A percentile compares a stretch with the other conserved stretches of the same genome.
phyloP scores from a whole-genome alignment of 2,113 vertebrate species.

The Passer montanus region DNA sequence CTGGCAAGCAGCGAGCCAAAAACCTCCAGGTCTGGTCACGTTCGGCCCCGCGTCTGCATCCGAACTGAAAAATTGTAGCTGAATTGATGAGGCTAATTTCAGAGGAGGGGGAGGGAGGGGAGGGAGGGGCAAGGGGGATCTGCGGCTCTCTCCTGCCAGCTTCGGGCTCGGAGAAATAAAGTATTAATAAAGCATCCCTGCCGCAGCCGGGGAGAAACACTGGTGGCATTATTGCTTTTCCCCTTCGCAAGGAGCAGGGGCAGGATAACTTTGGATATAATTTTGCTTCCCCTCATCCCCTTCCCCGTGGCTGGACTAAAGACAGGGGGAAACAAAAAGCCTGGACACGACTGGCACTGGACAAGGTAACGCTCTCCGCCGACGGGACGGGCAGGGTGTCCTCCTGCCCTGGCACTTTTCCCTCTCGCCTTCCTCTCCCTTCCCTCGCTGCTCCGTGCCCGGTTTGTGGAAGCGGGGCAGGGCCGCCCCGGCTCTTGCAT shows the following conservation, averaged over 20 bases:
- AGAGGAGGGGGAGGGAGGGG: constrained; percentile 32
- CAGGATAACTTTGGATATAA: constrained; percentile 1
- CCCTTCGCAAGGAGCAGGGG: not conserved
- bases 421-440: not conserved
- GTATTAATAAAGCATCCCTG: constrained; percentile 67
- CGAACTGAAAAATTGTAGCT: constrained; percentile 77
- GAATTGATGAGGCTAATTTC: constrained; percentile 90
- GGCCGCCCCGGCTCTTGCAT: not conserved
- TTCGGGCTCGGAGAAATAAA: constrained; percentile 74
- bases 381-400: not conserved
- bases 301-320: constrained; percentile 47
- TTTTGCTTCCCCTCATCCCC: not conserved
- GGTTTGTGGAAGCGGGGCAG: not conserved
- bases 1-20: constrained; percentile 57
- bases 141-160: constrained; percentile 44
- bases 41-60: constrained; percentile 77
- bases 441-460: not conserved
- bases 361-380: constrained; percentile 69
- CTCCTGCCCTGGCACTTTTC: not conserved
- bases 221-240: constrained; percentile 1
- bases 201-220: constrained; percentile 20
- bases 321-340: constrained; percentile 57
- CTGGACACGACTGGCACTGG: constrained; percentile 63
- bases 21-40: constrained; percentile 76
- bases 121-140: constrained; percentile 53